Base-by-base conservation (phyloP, 1,140 invertebrate genomes). In the Zaprionus ghesquierei region DNA sequence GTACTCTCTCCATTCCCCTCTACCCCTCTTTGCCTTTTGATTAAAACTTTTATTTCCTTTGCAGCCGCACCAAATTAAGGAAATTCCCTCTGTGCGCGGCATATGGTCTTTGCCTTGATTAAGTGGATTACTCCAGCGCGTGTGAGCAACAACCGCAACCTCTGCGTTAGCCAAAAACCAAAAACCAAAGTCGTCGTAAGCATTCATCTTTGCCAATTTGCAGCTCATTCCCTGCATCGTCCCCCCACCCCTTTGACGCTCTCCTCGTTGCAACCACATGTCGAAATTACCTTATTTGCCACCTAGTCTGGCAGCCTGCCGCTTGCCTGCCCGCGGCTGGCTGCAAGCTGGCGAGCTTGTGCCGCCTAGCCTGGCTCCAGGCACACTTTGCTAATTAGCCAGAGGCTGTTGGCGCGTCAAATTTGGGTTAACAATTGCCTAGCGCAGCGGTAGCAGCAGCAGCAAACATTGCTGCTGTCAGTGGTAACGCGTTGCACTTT, bases 341-440 rank as follows among this genome's bases (percentile, higher is more conserved):
- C 10, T n/a, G 49, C 12, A 6, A 18, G 4, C 18, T 18, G 41
- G 38, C 44, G 12, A 10, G 18, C 49, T 27, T 18, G 20, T 23
- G 22, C 41, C 15, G 22, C 46, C 8, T 15, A 49, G n/a, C n/a
- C 35, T 41, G 35, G 35, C 59, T 53, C 10, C 13, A 35, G 59
- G 66, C 66, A 59, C 77, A 81, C 66, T 90, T 84, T 78, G 59
- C 89, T 90, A 90, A 90, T 90, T 90, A 90, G 87, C 72, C 65
- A 41, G 63, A 77, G 68, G 33, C 63, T 74, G 70, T 75, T 60
- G 31, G 53, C 72, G 76, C 86, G 71, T 82, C 68, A 90, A 90
- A 90, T 90, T 87, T 87, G 80, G 87, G 87, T 71, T 82, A 90
- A 81, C 72, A 75, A 69, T 58, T 49, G 33, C 29, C 20, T 41